phyloP scores from a whole-genome alignment of 1,140 invertebrate genomes.

The Sitophilus oryzae region DNA sequence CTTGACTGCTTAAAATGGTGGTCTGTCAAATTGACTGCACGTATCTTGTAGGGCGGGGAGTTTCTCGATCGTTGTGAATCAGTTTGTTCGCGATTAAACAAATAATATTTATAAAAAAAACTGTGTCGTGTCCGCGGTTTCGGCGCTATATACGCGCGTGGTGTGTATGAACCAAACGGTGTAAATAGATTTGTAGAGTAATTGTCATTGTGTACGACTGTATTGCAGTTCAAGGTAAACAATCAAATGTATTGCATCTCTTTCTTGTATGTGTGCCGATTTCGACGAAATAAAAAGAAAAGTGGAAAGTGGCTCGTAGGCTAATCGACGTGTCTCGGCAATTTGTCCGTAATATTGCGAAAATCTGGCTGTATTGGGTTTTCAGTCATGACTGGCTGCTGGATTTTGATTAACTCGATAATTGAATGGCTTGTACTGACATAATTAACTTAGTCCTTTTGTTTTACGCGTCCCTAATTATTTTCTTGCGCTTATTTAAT shows the following conservation, averaged over 20 bases:
- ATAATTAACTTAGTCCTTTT: too few species aligned
- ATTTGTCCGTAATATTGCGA: too few species aligned
- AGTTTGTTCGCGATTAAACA: constrained; percentile 15
- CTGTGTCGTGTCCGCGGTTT: constrained; percentile 6
- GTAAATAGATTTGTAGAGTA: not conserved
- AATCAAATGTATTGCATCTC: constrained; percentile 23
- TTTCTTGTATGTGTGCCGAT: constrained; percentile 10
- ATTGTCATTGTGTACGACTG: constrained; percentile 9
- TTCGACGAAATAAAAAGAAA: constrained; percentile 3
- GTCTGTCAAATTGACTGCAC: constrained; percentile 32
- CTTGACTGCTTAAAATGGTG: constrained; percentile 42
- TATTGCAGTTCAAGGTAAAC: constrained; percentile 24
- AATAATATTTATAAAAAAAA: not conserved
- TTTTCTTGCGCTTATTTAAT: too few species aligned
- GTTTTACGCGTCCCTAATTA: too few species aligned
- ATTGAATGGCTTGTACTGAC: too few species aligned
- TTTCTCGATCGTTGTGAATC: constrained; percentile 28
- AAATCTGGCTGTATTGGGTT: too few species aligned
- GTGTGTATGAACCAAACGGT: not conserved
- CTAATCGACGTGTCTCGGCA: too few species aligned
- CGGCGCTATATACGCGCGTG: not conserved
- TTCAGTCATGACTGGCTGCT: too few species aligned
- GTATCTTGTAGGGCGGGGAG: constrained; percentile 35
- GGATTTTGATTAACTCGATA: too few species aligned
- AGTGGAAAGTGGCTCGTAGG: not conserved